Conservation (phyloP, 1,140 invertebrate genomes). For the Penaeus chinensis region DNA sequence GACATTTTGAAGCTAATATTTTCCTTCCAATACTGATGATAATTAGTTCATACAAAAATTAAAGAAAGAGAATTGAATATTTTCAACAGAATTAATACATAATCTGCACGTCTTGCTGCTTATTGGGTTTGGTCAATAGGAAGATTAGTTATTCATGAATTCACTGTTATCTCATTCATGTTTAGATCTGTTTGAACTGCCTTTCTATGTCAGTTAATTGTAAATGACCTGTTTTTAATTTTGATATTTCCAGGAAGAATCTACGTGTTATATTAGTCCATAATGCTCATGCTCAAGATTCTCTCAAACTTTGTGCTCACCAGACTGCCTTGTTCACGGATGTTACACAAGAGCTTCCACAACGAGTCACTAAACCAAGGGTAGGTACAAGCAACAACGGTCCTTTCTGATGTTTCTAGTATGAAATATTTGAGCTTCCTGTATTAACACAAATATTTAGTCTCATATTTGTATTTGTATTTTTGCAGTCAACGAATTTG, state of each 20-base stretch:
- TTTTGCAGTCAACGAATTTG: constrained; percentile 24
- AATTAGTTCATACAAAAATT: too few relatives aligned
- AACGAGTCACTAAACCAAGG: constrained; percentile 37
- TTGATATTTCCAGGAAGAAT: constrained; percentile 47
- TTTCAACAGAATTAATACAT: too few relatives aligned
- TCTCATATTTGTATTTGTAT: not conserved
- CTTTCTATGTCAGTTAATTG: too few relatives aligned
- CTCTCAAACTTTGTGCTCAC: constrained; percentile 54
- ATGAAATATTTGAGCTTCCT: not conserved
- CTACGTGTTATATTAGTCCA: constrained; percentile 57
- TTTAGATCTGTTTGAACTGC: too few relatives aligned
- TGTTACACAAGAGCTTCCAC: constrained; percentile 54
- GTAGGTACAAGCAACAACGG: not conserved
- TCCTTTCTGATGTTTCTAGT: too few relatives aligned
- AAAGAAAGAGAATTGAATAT: too few relatives aligned
- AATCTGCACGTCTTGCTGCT: too few relatives aligned
- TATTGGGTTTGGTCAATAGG: too few relatives aligned
- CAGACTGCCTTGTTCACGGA: constrained; percentile 57
- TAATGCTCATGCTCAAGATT: constrained; percentile 62
- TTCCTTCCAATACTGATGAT: too few relatives aligned
- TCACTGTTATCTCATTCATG: too few relatives aligned
- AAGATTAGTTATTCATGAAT: too few relatives aligned
- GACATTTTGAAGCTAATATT: too few relatives aligned
- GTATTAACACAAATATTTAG: not conserved
- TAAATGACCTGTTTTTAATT: not conserved